A percentile compares a stretch with the other conserved stretches of the same genome.
These are phyloP conservation scores for Rhynchopsitta pachyrhyncha DNA, from an alignment of 2,113 vertebrate species.

Conservation along the genomic window DNA sequence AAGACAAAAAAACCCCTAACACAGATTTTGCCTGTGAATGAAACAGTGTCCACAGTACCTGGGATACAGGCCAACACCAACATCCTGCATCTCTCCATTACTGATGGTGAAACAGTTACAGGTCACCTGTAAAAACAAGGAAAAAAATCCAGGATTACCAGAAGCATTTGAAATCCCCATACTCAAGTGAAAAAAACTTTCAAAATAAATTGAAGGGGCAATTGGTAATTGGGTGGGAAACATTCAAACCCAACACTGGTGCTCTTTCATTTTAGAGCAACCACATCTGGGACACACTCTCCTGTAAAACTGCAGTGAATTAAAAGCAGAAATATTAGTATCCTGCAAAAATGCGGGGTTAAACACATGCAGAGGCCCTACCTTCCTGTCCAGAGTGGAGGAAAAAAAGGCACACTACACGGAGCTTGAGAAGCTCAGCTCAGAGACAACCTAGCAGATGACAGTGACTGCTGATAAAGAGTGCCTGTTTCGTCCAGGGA, in stretches of 20 bases:
- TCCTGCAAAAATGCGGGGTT: slow-evolving; percentile 44
- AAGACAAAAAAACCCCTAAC: neutral
- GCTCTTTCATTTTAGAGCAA: slow-evolving; percentile 24
- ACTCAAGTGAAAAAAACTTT: neutral
- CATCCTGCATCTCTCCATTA: slow-evolving; percentile 93
- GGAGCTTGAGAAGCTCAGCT: neutral
- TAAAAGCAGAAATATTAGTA: slow-evolving; percentile 40
- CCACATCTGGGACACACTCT: slow-evolving; percentile 14
- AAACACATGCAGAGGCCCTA: slow-evolving; percentile 30
- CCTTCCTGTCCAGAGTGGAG: neutral
- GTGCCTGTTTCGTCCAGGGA: neutral
- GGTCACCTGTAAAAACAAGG: slow-evolving; percentile 85
- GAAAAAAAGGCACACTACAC: neutral
- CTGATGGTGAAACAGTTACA: slow-evolving; percentile 97
- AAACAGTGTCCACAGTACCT: slow-evolving; percentile 80
- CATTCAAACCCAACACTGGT: slow-evolving; percentile 17
- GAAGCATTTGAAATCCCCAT: slow-evolving; percentile 16
- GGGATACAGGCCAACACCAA: slow-evolving; percentile 94
- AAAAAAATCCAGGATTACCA: slow-evolving; percentile 54
- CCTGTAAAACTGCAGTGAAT: slow-evolving; percentile 36
- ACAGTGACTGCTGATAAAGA: neutral
- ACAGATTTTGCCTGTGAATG: slow-evolving; percentile 42
- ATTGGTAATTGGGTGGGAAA: slow-evolving; percentile 36
- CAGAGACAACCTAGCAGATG: neutral
- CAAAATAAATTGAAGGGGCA: slow-evolving; percentile 42